These are phyloP conservation scores for Raja brachyura DNA, from an alignment of 2,113 vertebrate genomes.

Conservation along the genomic window DNA sequence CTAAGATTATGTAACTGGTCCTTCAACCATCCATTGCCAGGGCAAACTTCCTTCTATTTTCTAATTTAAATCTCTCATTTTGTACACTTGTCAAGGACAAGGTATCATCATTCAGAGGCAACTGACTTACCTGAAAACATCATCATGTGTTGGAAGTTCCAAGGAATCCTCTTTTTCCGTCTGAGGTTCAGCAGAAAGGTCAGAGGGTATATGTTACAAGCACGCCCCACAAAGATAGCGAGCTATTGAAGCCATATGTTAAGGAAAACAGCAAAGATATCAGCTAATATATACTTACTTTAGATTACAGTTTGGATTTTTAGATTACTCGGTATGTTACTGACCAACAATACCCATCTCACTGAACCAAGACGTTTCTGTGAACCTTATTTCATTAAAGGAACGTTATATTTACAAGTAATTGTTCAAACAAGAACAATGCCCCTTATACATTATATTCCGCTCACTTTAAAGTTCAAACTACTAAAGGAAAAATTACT, in stretches of 20 bases:
- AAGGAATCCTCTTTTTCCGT: constrained; percentile 63
- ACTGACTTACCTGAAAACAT: constrained; percentile 71
- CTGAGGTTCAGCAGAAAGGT: constrained; percentile 74
- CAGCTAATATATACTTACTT: no score
- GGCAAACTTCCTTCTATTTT: no score
- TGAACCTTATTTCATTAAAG: background rate
- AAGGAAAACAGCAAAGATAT: constrained; percentile 53
- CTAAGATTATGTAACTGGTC: no score
- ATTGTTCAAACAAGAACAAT: background rate
- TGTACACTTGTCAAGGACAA: background rate
- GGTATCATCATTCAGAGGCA: background rate
- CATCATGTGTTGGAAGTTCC: constrained; percentile 75
- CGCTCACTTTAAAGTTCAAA: background rate
- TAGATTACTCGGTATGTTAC: background rate
- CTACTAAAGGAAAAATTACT: background rate
- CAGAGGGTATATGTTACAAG: constrained; percentile 74
- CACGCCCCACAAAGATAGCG: constrained; percentile 70
- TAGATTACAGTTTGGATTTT: background rate
- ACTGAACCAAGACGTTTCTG: background rate
- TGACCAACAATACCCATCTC: background rate
- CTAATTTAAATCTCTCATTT: no score
- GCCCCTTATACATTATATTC: no score
- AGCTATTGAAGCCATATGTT: constrained; percentile 55
- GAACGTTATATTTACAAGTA: background rate
- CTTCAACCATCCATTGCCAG: no score